phyloP scores from a whole-genome alignment of 2,113 vertebrate genomes.

The Hirundichthys speculiger region DNA sequence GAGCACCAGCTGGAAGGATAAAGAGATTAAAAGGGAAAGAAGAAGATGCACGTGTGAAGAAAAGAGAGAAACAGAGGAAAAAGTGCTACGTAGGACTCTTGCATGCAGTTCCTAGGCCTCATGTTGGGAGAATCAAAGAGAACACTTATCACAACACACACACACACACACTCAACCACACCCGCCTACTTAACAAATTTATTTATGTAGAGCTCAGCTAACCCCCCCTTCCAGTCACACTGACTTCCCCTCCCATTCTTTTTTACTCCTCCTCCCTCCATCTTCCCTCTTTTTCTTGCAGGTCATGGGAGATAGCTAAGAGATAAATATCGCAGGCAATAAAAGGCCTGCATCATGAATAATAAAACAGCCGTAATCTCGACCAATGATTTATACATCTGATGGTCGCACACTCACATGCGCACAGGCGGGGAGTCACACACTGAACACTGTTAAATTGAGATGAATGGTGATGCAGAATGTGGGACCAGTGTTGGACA shows the following conservation, averaged over 20 bases:
- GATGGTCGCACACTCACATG: conserved; percentile 68
- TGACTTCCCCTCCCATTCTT: conserved; percentile 20
- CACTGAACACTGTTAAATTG: conserved; percentile 78
- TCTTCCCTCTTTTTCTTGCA: conserved; percentile 55
- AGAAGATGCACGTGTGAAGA: conserved; percentile 9
- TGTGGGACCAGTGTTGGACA: conserved; percentile 39
- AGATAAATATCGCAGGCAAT: conserved; percentile 83
- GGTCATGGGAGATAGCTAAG: conserved; percentile 70
- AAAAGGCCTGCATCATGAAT: conserved; percentile 85
- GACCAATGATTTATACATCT: conserved; percentile 83
- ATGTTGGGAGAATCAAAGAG: conserved; percentile 47
- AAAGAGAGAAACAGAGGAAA: conserved; percentile 4
- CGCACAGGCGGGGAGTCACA: conserved; percentile 57
- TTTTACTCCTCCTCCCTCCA: conserved; percentile 13
- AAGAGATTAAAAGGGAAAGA: background rate
- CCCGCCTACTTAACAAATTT: conserved; percentile 72
- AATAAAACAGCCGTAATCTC: conserved; percentile 84
- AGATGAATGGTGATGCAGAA: conserved; percentile 80
- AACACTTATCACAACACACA: conserved; percentile 35
- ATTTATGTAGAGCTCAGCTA: conserved; percentile 70
- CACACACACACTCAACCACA: conserved; percentile 56
- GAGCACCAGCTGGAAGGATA: background rate
- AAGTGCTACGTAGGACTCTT: conserved; percentile 24
- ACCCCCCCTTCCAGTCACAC: conserved; percentile 42
- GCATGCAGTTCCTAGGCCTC: conserved; percentile 40